Evolutionary conservation across 2,888 invertebrate species (phyloP).

Genomic region (Apotomis turbidana): DNA sequence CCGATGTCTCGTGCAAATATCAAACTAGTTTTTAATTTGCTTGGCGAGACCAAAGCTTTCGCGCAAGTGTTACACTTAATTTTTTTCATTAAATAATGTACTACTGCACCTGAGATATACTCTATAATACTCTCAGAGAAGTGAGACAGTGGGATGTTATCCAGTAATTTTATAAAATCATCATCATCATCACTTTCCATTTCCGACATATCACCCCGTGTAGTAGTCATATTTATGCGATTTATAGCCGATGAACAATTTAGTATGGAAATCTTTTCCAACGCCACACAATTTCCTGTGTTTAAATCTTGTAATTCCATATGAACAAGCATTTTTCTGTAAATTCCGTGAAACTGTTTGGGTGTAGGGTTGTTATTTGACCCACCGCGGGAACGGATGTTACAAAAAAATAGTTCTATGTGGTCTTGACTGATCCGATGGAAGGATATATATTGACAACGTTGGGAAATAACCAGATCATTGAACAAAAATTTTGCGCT

Average conservation of each 20-base stretch:
- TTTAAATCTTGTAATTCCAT: conserved; percentile 1
- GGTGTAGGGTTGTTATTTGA: conserved; percentile 8
- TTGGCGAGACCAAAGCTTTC: conserved; percentile 25
- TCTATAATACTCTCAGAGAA: conserved; percentile 31
- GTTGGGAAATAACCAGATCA: neutral
- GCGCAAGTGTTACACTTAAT: conserved; percentile 37
- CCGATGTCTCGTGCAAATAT: conserved; percentile 38
- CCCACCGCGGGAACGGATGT: neutral
- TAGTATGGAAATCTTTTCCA: neutral
- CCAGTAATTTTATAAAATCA: neutral
- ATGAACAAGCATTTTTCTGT: conserved; percentile 4
- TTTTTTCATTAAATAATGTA: conserved; percentile 19
- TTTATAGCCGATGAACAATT: conserved; percentile 10
- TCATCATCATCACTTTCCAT: no score
- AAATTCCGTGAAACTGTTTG: conserved; percentile 3
- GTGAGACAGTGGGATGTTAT: conserved; percentile 18
- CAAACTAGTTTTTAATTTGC: conserved; percentile 22
- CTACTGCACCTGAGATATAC: conserved; percentile 33
- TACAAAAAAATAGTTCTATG: conserved; percentile 3
- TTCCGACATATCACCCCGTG: no score
- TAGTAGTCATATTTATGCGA: neutral
- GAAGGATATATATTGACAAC: neutral
- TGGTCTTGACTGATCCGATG: neutral
- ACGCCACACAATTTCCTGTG: conserved; percentile 3
- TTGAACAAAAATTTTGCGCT: conserved; percentile 4